phyloP scores from a whole-genome alignment of 30 jellyfish, hydroid and myxozoan species.

The Catostylus mosaicus region DNA sequence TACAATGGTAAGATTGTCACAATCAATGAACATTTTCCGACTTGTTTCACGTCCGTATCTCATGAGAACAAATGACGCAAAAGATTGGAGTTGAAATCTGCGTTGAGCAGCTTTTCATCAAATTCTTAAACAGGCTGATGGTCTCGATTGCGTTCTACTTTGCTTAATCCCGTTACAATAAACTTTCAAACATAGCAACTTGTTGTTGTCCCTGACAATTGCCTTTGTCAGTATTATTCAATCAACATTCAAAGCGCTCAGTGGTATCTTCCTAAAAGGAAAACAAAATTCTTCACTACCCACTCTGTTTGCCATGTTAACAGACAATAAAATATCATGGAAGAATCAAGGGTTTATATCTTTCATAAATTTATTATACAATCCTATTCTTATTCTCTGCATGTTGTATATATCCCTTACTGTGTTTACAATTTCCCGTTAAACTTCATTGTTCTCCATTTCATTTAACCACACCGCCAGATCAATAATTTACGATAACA shows the following conservation, averaged over 20 bases:
- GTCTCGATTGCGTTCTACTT: background rate
- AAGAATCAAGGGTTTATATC: background rate
- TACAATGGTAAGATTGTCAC: background rate
- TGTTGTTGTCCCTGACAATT: background rate
- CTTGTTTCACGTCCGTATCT: background rate
- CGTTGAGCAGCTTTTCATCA: background rate
- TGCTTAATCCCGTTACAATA: constrained; percentile 5
- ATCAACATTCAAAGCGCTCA: background rate
- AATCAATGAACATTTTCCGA: background rate
- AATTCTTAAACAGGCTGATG: background rate
- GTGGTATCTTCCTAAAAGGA: background rate
- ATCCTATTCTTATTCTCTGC: constrained; percentile 1
- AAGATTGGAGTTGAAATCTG: background rate
- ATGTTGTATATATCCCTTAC: background rate
- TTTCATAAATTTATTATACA: background rate
- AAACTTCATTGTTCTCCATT: constrained; percentile 6
- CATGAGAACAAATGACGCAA: background rate
- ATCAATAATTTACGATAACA: constrained; percentile 15
- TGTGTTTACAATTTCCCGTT: constrained; percentile 7
- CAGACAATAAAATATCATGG: background rate
- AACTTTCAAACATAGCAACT: constrained; percentile 10
- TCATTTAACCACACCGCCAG: constrained; percentile 29
- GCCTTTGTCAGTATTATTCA: background rate
- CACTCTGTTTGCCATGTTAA: background rate
- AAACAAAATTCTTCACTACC: background rate